Base-by-base conservation (phyloP, 2,113 vertebrate species). In the Anhinga rufa region DNA sequence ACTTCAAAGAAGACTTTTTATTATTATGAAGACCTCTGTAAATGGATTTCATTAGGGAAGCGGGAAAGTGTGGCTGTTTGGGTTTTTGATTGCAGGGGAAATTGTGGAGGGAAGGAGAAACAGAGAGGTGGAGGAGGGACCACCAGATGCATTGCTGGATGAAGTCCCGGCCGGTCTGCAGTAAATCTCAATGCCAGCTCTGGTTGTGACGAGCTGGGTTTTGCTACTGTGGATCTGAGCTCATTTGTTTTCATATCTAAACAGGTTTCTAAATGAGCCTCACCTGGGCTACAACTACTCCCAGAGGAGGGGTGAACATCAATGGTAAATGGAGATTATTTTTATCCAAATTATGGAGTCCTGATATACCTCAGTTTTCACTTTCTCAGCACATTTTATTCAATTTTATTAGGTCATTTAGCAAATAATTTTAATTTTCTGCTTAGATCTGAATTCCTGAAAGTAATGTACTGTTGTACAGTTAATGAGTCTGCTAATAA, bases 371-470 rank as follows among this genome's bases (percentile, higher is more conserved):
- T 90, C 20, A 5, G 75, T 91, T 98, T 98, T 97, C 90, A 95
- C 97, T 98, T 97, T 96, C 94, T 97, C 97, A 98, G 97, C 97
- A 98, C 93, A 96, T 98, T 98, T 98, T 97, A 93, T 97, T 98
- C 96, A 82, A 97, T 98, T 98, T 98, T 98, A 97, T 98, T 97
- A 98, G 98, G 98, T 97, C 98, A 98, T 98, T 98, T 98, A 98
- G 97, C 98, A 98, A 98, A 98, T 98, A 98, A 98, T 98, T 98
- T 98, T 97, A 98, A 98, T 98, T 98, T 98, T 98, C 97, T 98
- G 98, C 98, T 98, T 98, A 98, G 97, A 98, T 98, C 95, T 98
- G 98, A 98, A 97, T 98, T 98, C 98, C 96, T 96, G 97, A 97
- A 97, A 97, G 98, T 97, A 98, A 98, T 98, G 97, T 98, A 98